phyloP scores from a whole-genome alignment of 2,797 vertebrate species.

The Varecia variegata region DNA sequence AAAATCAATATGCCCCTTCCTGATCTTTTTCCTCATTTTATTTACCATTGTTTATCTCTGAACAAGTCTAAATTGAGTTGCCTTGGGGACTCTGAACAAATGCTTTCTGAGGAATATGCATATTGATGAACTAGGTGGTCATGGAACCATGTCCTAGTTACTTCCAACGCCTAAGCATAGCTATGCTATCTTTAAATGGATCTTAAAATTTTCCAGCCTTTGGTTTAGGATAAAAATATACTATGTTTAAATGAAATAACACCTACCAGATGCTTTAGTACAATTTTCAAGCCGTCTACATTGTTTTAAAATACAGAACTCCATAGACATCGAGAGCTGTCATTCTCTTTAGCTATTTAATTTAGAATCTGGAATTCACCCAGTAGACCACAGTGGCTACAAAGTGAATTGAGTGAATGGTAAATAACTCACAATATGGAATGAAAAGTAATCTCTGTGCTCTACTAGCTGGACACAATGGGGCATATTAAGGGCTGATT shows the following conservation, averaged over 20 bases:
- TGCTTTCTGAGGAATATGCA: not conserved
- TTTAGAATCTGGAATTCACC: slow-evolving; percentile 57
- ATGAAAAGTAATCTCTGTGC: not conserved
- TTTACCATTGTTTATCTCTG: not conserved
- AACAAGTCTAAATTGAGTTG: not conserved
- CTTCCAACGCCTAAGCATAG: not conserved
- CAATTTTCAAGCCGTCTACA: slow-evolving; percentile 46
- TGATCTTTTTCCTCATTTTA: not conserved
- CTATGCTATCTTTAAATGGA: slow-evolving; percentile 38
- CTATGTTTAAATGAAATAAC: slow-evolving; percentile 35
- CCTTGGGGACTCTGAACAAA: not conserved
- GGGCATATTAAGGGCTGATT: slow-evolving; percentile 2
- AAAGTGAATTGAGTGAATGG: slow-evolving; percentile 12
- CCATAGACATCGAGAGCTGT: not conserved
- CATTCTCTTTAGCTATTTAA: slow-evolving; percentile 47
- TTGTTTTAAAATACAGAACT: slow-evolving; percentile 30
- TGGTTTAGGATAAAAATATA: slow-evolving; percentile 46
- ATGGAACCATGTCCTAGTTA: not conserved
- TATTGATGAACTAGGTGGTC: not conserved
- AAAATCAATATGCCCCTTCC: not conserved
- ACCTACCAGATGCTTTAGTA: slow-evolving; percentile 39
- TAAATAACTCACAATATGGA: slow-evolving; percentile 23
- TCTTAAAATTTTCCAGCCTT: not conserved
- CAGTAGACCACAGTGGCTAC: not conserved
- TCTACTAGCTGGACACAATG: slow-evolving; percentile 14